phyloP scores from a whole-genome alignment of 2,797 vertebrate species.

The Acrossocheilus wenchowensis region DNA sequence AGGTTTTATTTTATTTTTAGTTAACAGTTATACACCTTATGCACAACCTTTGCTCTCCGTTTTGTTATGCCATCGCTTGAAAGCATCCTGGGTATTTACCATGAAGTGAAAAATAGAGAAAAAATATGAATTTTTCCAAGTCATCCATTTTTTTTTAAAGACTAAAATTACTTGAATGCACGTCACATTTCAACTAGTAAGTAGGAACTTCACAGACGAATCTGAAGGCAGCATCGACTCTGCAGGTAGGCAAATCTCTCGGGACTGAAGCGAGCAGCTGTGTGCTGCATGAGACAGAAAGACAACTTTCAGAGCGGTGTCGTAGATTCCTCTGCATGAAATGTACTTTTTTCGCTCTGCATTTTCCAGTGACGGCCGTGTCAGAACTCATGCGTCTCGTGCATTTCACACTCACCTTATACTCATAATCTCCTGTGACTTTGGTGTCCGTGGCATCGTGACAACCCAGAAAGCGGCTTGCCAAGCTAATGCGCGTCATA shows the following conservation, averaged over 20 bases:
- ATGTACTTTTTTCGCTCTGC: constrained; percentile 24
- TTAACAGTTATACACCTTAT: background rate
- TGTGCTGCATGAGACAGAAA: background rate
- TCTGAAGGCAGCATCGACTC: constrained; percentile 18
- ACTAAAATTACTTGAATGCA: background rate
- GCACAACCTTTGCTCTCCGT: background rate
- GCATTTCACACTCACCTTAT: constrained; percentile 23
- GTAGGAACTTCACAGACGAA: background rate
- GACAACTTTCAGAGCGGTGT: constrained; percentile 30
- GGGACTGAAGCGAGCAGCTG: background rate
- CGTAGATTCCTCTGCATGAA: constrained; percentile 33
- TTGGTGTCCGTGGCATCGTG: constrained; percentile 19
- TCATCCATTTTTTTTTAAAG: background rate
- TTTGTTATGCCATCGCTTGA: background rate
- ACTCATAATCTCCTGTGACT: constrained; percentile 26
- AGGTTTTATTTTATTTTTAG: background rate
- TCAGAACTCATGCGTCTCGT: background rate
- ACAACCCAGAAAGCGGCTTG: constrained; percentile 36
- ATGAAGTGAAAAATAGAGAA: background rate
- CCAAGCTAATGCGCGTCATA: constrained; percentile 3
- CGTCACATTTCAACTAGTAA: background rate
- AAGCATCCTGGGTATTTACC: background rate
- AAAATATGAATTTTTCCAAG: background rate
- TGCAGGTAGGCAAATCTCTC: constrained; percentile 30
- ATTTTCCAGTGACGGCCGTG: constrained; percentile 3